These are phyloP conservation scores for Myioborus melanocephalus DNA, from an alignment of 2,797 vertebrate genomes.

Conservation along the genomic window DNA sequence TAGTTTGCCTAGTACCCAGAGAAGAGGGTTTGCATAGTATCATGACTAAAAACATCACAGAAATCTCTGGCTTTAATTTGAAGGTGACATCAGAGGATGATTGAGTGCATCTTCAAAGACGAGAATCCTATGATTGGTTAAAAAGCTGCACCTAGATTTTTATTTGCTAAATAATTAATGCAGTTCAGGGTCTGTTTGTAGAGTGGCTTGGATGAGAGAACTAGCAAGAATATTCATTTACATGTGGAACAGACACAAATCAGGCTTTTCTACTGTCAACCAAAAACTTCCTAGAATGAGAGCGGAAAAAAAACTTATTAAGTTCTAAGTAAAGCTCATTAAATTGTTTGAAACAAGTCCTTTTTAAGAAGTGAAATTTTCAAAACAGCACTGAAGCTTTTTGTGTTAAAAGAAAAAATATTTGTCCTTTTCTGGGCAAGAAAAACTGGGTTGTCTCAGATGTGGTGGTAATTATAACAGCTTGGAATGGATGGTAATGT, in stretches of 20 bases:
- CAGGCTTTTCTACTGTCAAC: not conserved
- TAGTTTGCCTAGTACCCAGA: not conserved
- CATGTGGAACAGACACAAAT: not conserved
- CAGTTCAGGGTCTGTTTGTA: not conserved
- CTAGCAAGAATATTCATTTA: not conserved
- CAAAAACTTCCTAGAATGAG: not conserved
- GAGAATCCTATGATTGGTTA: not conserved
- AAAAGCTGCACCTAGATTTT: not conserved
- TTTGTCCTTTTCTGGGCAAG: conserved; percentile 22
- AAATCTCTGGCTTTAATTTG: not conserved
- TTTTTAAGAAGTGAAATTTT: conserved; percentile 7
- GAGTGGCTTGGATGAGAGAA: not conserved
- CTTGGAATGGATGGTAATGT: not conserved
- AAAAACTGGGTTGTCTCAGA: not conserved
- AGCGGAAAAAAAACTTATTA: not conserved
- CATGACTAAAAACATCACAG: not conserved
- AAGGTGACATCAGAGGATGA: not conserved
- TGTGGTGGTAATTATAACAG: not conserved
- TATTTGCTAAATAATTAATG: not conserved
- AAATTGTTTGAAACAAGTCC: conserved; percentile 1
- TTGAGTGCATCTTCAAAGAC: not conserved
- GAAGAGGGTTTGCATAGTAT: not conserved
- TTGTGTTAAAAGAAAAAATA: not conserved
- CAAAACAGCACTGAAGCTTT: not conserved
- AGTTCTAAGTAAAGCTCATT: not conserved